Evolutionary conservation across 2,113 vertebrate species (phyloP).

Genomic region (Vombatus ursinus): DNA sequence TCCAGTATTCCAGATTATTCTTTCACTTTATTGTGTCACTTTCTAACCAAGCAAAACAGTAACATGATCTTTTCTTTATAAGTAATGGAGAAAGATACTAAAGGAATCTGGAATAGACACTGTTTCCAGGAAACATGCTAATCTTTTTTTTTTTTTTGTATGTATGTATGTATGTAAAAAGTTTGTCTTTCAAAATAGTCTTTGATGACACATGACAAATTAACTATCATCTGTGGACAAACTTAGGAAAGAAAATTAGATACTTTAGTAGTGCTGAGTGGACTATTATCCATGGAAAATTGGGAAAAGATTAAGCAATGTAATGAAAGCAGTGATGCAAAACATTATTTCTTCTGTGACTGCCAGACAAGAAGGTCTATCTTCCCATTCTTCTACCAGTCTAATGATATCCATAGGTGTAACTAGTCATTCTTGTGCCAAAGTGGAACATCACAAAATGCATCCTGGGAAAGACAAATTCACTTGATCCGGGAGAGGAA

Average conservation of each 20-base stretch:
- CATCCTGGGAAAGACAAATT: not conserved
- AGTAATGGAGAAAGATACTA: not conserved
- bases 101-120: not conserved
- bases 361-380: not conserved
- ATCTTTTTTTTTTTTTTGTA: not conserved
- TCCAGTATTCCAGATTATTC: not conserved
- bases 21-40: not conserved
- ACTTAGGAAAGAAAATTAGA: constrained; percentile 21
- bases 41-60: not conserved
- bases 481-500: not conserved
- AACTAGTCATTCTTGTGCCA: not conserved
- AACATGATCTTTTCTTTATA: not conserved
- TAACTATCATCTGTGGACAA: not conserved
- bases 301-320: not conserved
- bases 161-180: not conserved
- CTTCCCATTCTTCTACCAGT: not conserved
- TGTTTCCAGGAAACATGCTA: no score
- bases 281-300: not conserved
- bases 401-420: not conserved
- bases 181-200: not conserved
- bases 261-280: not conserved
- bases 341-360: not conserved
- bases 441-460: not conserved
- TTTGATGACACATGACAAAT: not conserved
- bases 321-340: not conserved